Percentiles rank a stretch among this genome's conserved stretches.
These are phyloP conservation scores for Rhinolophus ferrumequinum DNA, from an alignment of 2,113 vertebrate genomes.

Conservation along the genomic window DNA sequence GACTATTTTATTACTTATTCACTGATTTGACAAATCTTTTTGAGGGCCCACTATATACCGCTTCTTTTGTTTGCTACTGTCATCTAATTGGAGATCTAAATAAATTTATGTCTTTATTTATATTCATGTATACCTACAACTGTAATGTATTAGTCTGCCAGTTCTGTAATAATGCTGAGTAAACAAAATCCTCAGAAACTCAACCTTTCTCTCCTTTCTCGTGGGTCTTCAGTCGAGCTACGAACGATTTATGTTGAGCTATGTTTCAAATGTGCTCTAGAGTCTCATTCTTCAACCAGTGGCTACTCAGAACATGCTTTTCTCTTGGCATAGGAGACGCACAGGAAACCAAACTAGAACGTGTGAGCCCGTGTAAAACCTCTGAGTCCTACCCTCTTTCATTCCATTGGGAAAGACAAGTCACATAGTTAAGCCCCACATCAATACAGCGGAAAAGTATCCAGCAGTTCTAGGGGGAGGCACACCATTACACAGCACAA, in stretches of 20 bases:
- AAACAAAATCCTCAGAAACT: background rate
- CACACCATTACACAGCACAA: background rate
- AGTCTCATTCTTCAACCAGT: background rate
- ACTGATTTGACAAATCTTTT: background rate
- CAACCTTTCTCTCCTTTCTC: background rate
- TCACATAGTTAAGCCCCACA: background rate
- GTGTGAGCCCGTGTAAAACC: rapidly evolving
- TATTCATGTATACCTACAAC: background rate
- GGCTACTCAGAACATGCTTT: background rate
- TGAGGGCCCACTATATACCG: background rate
- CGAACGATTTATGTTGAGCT: background rate
- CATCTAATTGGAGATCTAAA: background rate
- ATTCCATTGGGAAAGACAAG: background rate
- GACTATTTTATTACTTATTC: background rate
- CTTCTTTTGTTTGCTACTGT: background rate
- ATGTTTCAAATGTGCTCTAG: background rate
- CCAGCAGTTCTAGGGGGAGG: rapidly evolving
- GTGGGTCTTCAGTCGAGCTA: background rate
- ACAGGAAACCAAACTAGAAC: background rate
- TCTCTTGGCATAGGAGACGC: background rate
- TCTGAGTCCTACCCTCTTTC: no score
- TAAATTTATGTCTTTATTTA: background rate
- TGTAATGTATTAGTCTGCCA: background rate
- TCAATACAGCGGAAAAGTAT: rapidly evolving
- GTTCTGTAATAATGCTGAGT: background rate